phyloP scores from a whole-genome alignment of 2,797 vertebrate species.

The Eospalax fontanierii region DNA sequence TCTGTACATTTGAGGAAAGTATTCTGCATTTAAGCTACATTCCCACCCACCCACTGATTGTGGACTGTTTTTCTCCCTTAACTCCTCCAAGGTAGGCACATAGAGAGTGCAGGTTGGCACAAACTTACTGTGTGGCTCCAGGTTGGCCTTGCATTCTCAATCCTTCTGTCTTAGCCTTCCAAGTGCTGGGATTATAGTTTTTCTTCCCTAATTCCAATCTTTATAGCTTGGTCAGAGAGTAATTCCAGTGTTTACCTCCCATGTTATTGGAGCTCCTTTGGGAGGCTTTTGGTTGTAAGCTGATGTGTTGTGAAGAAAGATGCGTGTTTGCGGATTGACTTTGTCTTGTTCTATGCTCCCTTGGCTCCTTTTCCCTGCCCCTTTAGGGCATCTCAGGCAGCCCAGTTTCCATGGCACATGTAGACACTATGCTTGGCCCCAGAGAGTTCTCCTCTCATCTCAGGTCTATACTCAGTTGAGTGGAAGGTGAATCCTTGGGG shows the following conservation, averaged over 20 bases:
- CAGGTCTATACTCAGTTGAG: slow-evolving; percentile 17
- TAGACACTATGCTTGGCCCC: not conserved
- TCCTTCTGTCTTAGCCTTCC: not conserved
- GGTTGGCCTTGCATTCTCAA: not conserved
- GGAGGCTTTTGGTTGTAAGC: slow-evolving; percentile 34
- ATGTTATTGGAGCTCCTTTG: not conserved
- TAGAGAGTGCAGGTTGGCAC: not conserved
- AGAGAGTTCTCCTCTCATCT: slow-evolving; percentile 46
- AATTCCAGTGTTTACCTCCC: not conserved
- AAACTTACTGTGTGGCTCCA: not conserved
- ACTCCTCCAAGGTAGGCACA: no score
- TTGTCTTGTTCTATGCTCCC: slow-evolving; percentile 46
- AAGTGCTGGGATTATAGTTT: not conserved
- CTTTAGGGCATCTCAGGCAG: slow-evolving; percentile 45
- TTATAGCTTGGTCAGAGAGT: not conserved
- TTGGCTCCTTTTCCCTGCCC: slow-evolving; percentile 21
- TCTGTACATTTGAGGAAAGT: not conserved
- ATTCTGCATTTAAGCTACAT: not conserved
- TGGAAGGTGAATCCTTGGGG: slow-evolving; percentile 23
- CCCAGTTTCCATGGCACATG: slow-evolving; percentile 53
- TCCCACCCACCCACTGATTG: not conserved
- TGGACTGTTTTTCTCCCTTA: no score
- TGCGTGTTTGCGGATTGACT: slow-evolving; percentile 9
- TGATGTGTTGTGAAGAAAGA: not conserved
- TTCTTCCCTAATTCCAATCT: not conserved